phyloP scores from a whole-genome alignment of 2,113 vertebrate species.

The Callionymus lyra region DNA sequence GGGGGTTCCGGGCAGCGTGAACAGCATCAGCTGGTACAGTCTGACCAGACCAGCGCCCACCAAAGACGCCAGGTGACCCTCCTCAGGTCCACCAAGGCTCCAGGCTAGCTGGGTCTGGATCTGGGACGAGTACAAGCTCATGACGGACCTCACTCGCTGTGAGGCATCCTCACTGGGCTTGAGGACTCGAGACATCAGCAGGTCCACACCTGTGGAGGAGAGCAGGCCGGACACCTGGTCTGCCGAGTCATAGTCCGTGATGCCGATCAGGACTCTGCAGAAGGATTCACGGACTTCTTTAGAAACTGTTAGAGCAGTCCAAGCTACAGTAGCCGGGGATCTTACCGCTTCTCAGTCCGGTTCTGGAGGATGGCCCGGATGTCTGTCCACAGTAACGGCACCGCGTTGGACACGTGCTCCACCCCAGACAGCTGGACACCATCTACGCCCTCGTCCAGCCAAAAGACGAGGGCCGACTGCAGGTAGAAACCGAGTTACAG shows the following conservation, averaged over 20 bases:
- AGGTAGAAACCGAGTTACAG: no score
- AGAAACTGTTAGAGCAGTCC: conserved; percentile 2
- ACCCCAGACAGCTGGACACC: conserved; percentile 67
- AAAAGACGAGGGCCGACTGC: conserved; percentile 67
- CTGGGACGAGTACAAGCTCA: conserved; percentile 34
- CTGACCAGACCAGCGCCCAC: conserved; percentile 34
- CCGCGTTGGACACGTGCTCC: conserved; percentile 34
- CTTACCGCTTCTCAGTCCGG: conserved; percentile 20
- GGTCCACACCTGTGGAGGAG: conserved; percentile 54
- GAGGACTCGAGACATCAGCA: conserved; percentile 57
- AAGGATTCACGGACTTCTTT: neutral
- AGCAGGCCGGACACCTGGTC: conserved; percentile 37
- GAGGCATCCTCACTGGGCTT: neutral
- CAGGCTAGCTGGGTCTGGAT: conserved; percentile 50
- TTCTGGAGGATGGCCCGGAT: conserved; percentile 65
- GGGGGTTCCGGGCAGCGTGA: conserved; percentile 76
- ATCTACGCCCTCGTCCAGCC: conserved; percentile 67
- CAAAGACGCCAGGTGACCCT: conserved; percentile 59
- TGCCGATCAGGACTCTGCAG: conserved; percentile 59
- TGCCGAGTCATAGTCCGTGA: conserved; percentile 21
- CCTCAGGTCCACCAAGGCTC: conserved; percentile 45
- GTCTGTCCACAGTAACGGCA: conserved; percentile 48
- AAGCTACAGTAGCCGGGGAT: conserved; percentile 26
- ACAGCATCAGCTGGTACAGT: conserved; percentile 70
- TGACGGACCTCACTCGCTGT: conserved; percentile 15